Conservation (phyloP, 2,113 vertebrate species). For the Hymenochirus boettgeri region DNA sequence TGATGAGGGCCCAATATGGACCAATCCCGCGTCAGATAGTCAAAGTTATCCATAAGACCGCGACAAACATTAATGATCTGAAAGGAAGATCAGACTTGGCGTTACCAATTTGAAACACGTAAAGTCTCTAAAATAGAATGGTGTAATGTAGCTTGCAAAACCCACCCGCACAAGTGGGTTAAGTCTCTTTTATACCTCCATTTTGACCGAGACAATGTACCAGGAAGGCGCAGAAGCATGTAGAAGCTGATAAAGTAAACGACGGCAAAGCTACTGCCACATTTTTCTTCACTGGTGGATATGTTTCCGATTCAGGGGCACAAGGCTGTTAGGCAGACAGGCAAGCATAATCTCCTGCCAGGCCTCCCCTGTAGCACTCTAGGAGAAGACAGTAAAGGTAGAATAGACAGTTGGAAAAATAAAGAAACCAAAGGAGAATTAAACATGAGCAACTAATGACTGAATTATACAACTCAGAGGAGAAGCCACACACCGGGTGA, state of each 20-base stretch:
- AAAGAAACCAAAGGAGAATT: too few species aligned
- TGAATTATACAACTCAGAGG: too few species aligned
- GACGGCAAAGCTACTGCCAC: slow-evolving; percentile 92
- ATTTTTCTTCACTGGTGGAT: slow-evolving; percentile 65
- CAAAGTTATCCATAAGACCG: slow-evolving; percentile 99
- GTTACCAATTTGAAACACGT: too few species aligned
- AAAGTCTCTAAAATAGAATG: too few species aligned
- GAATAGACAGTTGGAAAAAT: too few species aligned
- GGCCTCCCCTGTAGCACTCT: slow-evolving; percentile 95
- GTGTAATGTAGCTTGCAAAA: too few species aligned
- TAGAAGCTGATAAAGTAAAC: slow-evolving; percentile 99
- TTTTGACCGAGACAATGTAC: slow-evolving; percentile 53
- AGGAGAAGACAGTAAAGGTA: too few species aligned
- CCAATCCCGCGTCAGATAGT: slow-evolving; percentile 96
- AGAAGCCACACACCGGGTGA: too few species aligned
- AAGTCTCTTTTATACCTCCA: background rate
- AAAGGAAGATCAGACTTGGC: too few species aligned
- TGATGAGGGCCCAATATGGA: slow-evolving; percentile 97
- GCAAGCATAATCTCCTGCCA: slow-evolving; percentile 99
- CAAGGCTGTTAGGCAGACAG: slow-evolving; percentile 77
- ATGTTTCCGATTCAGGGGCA: slow-evolving; percentile 83
- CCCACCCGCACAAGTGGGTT: too few species aligned
- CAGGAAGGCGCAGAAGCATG: slow-evolving; percentile 99
- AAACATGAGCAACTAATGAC: too few species aligned
- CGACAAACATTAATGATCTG: slow-evolving; percentile 99